Percentiles rank a stretch among this genome's conserved stretches.
Conservation (phyloP, 2,888 invertebrate genomes). For the Habrosyne pyritoides region DNA sequence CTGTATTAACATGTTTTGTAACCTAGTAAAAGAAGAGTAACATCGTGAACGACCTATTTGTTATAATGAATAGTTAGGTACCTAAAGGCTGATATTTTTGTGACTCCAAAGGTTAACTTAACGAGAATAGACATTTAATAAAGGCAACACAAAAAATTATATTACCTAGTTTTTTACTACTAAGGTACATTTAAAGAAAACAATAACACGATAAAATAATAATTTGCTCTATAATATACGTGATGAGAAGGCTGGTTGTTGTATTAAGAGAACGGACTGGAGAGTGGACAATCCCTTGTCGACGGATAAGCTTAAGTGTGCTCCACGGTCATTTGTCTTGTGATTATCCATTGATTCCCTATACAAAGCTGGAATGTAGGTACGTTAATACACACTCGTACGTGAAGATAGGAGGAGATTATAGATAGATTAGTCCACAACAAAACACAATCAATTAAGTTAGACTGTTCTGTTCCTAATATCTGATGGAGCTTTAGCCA, state of each 20-base stretch:
- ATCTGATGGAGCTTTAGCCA: not conserved
- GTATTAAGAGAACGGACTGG: conserved; percentile 16
- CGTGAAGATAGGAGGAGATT: not conserved
- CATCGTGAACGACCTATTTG: too few species aligned
- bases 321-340: conserved; percentile 45
- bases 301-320: conserved; percentile 45
- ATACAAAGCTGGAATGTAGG: conserved; percentile 14
- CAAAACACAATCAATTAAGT: not conserved
- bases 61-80: too few species aligned
- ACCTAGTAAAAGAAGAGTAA: too few species aligned
- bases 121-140: too few species aligned
- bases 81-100: too few species aligned
- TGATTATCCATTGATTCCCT: conserved; percentile 30
- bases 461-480: not conserved
- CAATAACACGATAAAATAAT: conserved; percentile 11
- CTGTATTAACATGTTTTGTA: too few species aligned
- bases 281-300: conserved; percentile 40
- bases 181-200: conserved; percentile 11
- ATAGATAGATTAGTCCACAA: not conserved
- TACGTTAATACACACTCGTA: not conserved
- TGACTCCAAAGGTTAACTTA: too few species aligned
- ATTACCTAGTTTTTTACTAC: too few species aligned
- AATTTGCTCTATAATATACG: conserved; percentile 8
- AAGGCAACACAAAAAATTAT: too few species aligned
- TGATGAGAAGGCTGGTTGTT: conserved; percentile 18